Base-by-base conservation (phyloP, 2,888 invertebrate species). In the Lacanobia oleracea region DNA sequence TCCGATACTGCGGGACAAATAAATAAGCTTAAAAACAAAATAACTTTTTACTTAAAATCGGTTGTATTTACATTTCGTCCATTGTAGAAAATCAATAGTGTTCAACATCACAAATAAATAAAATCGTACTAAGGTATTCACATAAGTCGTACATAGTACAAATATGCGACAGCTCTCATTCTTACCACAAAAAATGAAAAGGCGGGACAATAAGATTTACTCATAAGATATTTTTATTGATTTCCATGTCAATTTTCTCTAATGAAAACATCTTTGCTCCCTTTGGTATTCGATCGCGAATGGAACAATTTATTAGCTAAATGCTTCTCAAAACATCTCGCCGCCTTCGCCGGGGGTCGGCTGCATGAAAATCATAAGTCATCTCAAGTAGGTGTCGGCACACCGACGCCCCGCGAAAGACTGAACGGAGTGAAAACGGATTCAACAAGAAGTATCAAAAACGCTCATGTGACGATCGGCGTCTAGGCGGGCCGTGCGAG, bases 11-110 rank as follows among this genome's bases (percentile, higher is more conserved):
- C 72, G 89, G 92, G 91, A 89, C 91, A 94, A 95, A 95, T 94
- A 94, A 95, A 95, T 93, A 94, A 94, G 93, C 93, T 90, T 91
- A 88, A 91, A 95, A 95, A 96, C 94, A 95, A 95, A 95, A 95
- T 94, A 95, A 94, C 94, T 90, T 95, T 95, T 95, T 96, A 95
- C 95, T 95, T 95, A 94, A 94, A 95, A 95, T 95, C 95, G 95
- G 95, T 96, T 96, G 96, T 96, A 96, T 96, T 96, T 96, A 96
- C 96, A 96, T 94, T 94, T 95, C 94, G 95, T 95, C 95, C 95
- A 93, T 94, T 92, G 95, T 95, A 95, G 95, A 95, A 95, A 95
- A 96, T 95, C 94, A 95, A 94, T 94, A 93, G 93, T 94, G 94
- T 95, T 95, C 94, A 95, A 96, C 95, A 96, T 96, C 95, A 95